Evolutionary conservation across 2,113 vertebrate genomes (phyloP), one percentile per base, ranked within the genome.

Genomic region (Polypterus bichir): DNA sequence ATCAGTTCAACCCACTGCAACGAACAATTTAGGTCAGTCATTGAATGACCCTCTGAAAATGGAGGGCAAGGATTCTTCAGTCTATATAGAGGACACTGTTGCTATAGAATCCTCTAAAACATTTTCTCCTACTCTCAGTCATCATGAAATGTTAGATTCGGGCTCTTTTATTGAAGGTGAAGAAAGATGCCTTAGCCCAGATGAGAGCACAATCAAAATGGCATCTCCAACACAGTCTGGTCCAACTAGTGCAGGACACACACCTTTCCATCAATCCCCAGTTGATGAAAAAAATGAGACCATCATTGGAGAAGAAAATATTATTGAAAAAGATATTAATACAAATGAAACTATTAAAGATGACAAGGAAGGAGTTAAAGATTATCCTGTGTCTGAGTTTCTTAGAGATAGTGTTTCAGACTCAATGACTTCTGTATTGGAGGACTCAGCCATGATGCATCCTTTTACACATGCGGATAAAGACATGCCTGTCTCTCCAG

Each of bases 131-230:
- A 70, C 73, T 69, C 65, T 66, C 48, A 71, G 73, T 48, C 75
- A 80, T 9, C 49, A 51, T 51, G 49, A 51, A 51, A 27, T 27
- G 27, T 63, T 48, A 59, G 79, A 81, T 55, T 74, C 81, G 3
- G 61, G 69, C 44, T 66, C 67, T 45, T 72, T 80, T 59, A 89
- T 81, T 54, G 93, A 97, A 51, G 76, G 75, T 2, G 93, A 97
- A 51, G 94, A 96, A 5, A 84, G 91, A 65, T 97, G 93, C 74
- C 60, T 80, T 49, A 98, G 94, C 69, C 93, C 92, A 1, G 96
- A 97, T 1, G 94, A 98, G 48, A 96, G 92, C 72, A 98, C 94
- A 0, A 85, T 97, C 66, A 98, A 88, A 75, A 89, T 97, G 83
- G 89, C 92, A 5, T 97, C 95, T 57, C 94, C 92, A 46, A 92